phyloP scores from a whole-genome alignment of 2,797 vertebrate genomes.

The Spinus olivaceus region DNA sequence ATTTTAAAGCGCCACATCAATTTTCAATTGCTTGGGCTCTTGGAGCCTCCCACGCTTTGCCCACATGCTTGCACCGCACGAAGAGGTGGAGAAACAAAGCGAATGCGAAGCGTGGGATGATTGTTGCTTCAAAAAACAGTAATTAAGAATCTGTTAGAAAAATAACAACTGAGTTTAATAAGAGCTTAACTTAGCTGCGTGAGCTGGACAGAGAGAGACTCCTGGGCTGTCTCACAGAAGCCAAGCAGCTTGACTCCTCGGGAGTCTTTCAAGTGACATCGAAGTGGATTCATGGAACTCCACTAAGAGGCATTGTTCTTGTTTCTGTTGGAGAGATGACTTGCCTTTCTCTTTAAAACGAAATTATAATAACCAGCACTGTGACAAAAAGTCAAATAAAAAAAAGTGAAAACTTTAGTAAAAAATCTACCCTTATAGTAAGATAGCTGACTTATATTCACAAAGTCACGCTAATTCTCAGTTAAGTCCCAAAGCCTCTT shows the following conservation, averaged over 20 bases:
- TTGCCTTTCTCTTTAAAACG: neutral
- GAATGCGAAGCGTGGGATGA: conserved; percentile 44
- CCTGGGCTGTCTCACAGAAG: conserved; percentile 43
- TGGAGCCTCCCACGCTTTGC: conserved; percentile 64
- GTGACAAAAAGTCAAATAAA: neutral
- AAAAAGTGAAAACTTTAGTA: neutral
- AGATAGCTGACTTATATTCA: neutral
- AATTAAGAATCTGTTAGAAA: conserved; percentile 68
- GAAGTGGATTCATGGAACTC: conserved; percentile 40
- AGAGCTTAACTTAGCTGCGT: conserved; percentile 65
- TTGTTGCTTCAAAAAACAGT: conserved; percentile 67
- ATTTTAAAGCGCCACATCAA: conserved; percentile 58
- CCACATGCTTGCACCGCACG: conserved; percentile 46
- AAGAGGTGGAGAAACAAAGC: conserved; percentile 65
- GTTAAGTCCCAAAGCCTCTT: conserved; percentile 23
- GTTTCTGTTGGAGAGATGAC: neutral
- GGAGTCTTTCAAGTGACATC: conserved; percentile 48
- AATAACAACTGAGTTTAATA: conserved; percentile 68
- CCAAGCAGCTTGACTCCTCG: neutral
- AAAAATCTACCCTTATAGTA: neutral
- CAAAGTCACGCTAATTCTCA: neutral
- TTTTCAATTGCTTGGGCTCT: conserved; percentile 62
- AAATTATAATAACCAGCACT: neutral
- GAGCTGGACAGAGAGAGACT: conserved; percentile 53
- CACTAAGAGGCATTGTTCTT: conserved; percentile 36